Base-by-base conservation (phyloP, 2,113 vertebrate species). In the Himantopus leucocephalus region DNA sequence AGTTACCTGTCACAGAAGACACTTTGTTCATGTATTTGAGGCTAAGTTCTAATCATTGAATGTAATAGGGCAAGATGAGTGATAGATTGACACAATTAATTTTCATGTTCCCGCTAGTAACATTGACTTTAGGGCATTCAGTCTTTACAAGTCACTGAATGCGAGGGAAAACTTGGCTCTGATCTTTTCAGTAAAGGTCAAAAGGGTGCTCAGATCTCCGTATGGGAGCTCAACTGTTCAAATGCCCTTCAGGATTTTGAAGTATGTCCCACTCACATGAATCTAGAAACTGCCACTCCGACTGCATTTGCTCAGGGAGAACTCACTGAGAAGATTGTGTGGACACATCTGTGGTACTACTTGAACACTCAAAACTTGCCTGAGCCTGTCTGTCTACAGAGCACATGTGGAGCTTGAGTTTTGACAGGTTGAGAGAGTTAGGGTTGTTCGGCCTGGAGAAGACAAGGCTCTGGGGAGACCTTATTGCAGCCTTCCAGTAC, bases 31-130 rank as follows among this genome's bases (percentile, higher is more conserved):
- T 13, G 37, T 41, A 41, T 53, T 90, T 79, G 58, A 91, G 89
- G 91, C 89, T 74, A 95, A 80, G 66, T 77, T 94, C 91, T 62
- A 92, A 95, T 92, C 84, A 90, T 74, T n/a, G 67, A 68, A 85
- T 30, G 62, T 85, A 96, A 97, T 94, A 92, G 84, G n/a, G 87
- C 30, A 82, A 82, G 94, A 88, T 92, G 96, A 97, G 87, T 96
- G 94, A 97, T 79, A 86, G 94, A 96, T 53, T 95, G 96, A 97
- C 92, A 96, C 90, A 75, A 91, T 94, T 97, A 95, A 97, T 97
- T 97, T 90, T 78, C 78, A 62, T 91, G 91, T 96, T 97, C 80
- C 71, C 91, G 27, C 66, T 22, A 79, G 86, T 62, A 72, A 90
- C 74, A 85, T 20, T 88, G 92, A 95, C 92, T 96, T 96, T 73